These are phyloP conservation scores for Margarornis squamiger DNA, from an alignment of 2,797 vertebrate species.

Conservation along the genomic window DNA sequence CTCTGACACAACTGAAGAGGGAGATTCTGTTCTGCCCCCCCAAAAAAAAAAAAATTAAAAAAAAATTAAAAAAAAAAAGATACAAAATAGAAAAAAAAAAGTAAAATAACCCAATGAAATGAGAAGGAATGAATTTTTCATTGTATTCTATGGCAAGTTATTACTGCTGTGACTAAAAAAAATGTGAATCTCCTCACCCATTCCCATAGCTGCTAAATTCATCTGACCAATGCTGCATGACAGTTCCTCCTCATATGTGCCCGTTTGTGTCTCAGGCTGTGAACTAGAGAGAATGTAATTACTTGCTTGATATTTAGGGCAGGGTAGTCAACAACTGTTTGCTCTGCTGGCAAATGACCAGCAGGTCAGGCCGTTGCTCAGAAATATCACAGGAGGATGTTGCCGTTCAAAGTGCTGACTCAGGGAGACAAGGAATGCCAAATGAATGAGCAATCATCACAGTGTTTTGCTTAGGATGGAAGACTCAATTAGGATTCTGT, in stretches of 20 bases:
- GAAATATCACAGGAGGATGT: not conserved
- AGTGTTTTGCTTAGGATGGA: not conserved
- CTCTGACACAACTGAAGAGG: not conserved
- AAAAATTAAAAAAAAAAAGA: not conserved
- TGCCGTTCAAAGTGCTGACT: constrained; percentile 11
- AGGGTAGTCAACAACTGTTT: not conserved
- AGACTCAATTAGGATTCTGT: not conserved
- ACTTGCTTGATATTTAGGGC: constrained; percentile 4
- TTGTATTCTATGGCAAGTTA: not conserved
- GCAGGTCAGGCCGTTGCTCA: not conserved
- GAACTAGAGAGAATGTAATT: not conserved
- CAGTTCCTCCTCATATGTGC: not conserved
- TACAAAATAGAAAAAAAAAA: not conserved
- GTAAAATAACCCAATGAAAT: not conserved
- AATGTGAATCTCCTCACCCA: not conserved
- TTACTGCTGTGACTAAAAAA: not conserved
- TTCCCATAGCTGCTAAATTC: not conserved
- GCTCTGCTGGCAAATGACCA: not conserved
- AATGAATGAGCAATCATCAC: not conserved
- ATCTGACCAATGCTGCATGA: not conserved
- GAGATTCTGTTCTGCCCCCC: not conserved
- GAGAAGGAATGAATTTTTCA: not conserved
- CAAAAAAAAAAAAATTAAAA: not conserved
- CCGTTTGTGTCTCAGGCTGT: not conserved
- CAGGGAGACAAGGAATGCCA: not conserved